A percentile compares a stretch with the other conserved stretches of the same genome.
These are phyloP conservation scores for Poecile atricapillus DNA, from an alignment of 2,113 vertebrate genomes.

Conservation along the genomic window DNA sequence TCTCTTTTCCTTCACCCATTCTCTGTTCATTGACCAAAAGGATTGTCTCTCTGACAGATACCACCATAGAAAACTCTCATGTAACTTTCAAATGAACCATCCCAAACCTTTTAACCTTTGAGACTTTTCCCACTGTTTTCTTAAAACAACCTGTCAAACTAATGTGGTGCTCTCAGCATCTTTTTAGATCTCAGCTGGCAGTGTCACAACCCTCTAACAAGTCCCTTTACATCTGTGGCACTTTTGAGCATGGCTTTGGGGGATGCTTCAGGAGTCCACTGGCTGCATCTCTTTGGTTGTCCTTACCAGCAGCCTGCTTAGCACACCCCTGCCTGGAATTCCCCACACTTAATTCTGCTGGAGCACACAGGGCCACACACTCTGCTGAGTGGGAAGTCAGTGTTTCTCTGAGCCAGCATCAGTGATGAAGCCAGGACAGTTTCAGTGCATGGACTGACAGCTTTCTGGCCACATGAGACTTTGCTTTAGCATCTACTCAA, in stretches of 20 bases:
- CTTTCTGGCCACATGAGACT: not conserved
- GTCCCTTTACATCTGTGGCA: not conserved
- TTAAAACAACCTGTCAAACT: not conserved
- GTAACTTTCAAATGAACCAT: not conserved
- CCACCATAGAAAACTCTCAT: not conserved
- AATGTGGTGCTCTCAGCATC: not conserved
- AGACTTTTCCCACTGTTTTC: not conserved
- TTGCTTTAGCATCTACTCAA: not conserved
- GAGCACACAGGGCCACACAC: accelerated
- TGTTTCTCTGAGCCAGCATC: not conserved
- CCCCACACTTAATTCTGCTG: not conserved
- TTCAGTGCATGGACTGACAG: not conserved
- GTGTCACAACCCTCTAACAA: not conserved
- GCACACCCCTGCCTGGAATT: not conserved
- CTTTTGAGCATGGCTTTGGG: not conserved
- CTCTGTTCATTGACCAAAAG: not conserved
- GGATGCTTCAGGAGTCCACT: not conserved
- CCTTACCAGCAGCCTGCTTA: not conserved
- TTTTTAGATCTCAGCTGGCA: not conserved
- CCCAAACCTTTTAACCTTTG: not conserved
- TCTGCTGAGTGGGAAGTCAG: not conserved
- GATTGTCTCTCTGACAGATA: not conserved
- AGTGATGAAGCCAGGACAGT: not conserved
- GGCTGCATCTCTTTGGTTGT: not conserved
- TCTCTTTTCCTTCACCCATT: not conserved